Percentiles rank a stretch among this genome's conserved stretches.
Conservation (phyloP, 1,140 invertebrate species). For the Episyrphus balteatus region DNA sequence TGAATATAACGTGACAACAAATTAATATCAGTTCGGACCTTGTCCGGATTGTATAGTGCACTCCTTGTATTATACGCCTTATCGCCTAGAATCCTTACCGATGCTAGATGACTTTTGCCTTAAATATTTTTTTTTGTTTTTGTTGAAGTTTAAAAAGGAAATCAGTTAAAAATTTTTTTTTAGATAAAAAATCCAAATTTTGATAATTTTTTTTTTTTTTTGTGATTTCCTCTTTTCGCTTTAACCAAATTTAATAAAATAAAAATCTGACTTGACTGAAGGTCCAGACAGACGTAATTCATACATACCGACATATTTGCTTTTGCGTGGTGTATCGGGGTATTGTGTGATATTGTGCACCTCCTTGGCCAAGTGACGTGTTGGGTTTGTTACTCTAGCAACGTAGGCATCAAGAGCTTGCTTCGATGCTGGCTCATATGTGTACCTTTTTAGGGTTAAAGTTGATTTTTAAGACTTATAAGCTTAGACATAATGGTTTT, state of each 20-base stretch:
- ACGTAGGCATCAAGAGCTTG: slow-evolving; percentile 31
- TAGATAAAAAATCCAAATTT: too few relatives aligned
- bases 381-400: slow-evolving; percentile 28
- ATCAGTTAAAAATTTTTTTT: too few relatives aligned
- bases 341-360: slow-evolving; percentile 30
- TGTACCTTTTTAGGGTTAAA: slow-evolving; percentile 12
- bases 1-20: slow-evolving; percentile 59
- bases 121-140: not conserved
- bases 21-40: slow-evolving; percentile 55
- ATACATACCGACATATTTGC: slow-evolving; percentile 35
- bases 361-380: slow-evolving; percentile 31
- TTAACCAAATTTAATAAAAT: not conserved
- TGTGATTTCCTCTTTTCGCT: too few relatives aligned
- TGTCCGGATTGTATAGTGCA: slow-evolving; percentile 39
- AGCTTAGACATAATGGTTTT: not conserved
- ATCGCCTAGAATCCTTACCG: slow-evolving; percentile 65
- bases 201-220: too few relatives aligned
- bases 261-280: not conserved
- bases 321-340: slow-evolving; percentile 25
- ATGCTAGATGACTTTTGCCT: slow-evolving; percentile 62
- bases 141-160: not conserved
- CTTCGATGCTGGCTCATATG: slow-evolving; percentile 25
- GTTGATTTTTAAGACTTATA: not conserved
- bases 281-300: not conserved
- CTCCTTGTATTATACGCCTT: slow-evolving; percentile 58